Percentiles rank a stretch among this genome's conserved stretches.
phyloP scores from a whole-genome alignment of 2,113 vertebrate genomes.

The Campylomormyrus tamandua region DNA sequence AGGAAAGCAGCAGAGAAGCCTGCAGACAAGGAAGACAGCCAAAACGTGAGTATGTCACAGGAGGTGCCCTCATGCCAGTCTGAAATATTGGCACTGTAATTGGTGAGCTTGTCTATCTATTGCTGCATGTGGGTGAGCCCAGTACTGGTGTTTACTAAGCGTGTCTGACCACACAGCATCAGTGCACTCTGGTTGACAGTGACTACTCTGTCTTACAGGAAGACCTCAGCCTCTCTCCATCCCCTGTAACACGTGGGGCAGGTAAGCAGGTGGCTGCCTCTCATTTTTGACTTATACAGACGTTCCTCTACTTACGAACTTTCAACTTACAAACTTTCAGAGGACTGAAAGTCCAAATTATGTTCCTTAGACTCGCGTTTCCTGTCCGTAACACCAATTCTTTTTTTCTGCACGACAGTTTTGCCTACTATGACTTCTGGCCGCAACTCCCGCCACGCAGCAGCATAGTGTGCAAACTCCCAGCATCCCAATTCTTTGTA shows the following conservation, averaged over 20 bases:
- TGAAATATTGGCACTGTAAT: neutral
- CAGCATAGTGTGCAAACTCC: too few relatives aligned
- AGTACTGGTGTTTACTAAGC: neutral
- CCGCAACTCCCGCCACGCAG: too few relatives aligned
- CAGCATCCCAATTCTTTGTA: too few relatives aligned
- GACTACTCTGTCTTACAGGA: constrained; percentile 62
- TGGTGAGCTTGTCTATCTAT: neutral
- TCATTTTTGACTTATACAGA: neutral
- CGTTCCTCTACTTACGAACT: too few relatives aligned
- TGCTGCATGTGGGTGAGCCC: neutral
- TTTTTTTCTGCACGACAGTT: too few relatives aligned
- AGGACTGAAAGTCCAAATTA: too few relatives aligned
- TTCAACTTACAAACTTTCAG: too few relatives aligned
- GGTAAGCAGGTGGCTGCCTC: constrained; percentile 39
- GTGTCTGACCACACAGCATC: neutral
- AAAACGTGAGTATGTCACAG: constrained; percentile 62
- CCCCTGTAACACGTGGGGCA: constrained; percentile 65
- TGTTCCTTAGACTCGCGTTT: too few relatives aligned
- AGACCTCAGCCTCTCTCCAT: constrained; percentile 62
- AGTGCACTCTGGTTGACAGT: neutral
- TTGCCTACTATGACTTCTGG: too few relatives aligned
- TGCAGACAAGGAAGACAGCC: constrained; percentile 68
- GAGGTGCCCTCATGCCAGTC: neutral
- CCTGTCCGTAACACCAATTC: too few relatives aligned
- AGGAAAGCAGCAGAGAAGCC: constrained; percentile 86